phyloP scores from a whole-genome alignment of 2,797 vertebrate genomes.

The Neopelma chrysocephalum region DNA sequence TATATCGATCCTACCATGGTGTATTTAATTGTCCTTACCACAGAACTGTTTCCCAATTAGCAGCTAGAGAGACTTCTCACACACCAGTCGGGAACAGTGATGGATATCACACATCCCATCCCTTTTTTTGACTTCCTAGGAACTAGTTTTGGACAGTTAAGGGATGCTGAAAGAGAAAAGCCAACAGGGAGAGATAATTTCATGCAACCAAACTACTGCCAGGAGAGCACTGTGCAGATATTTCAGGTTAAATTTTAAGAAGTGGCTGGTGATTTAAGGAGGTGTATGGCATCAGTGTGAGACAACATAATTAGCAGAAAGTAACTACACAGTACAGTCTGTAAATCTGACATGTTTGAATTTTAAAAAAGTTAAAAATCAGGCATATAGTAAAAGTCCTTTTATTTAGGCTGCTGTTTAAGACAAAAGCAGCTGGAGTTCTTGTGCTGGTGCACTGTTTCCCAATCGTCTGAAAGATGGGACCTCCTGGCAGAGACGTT shows the following conservation, averaged over 20 bases:
- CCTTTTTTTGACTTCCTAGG: neutral
- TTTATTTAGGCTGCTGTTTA: neutral
- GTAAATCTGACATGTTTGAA: neutral
- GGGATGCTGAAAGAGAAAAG: neutral
- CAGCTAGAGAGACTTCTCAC: neutral
- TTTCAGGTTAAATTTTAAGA: neutral
- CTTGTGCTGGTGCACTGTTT: neutral
- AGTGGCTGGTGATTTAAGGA: neutral
- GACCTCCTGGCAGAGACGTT: neutral
- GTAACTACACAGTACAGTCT: neutral
- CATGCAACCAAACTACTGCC: neutral
- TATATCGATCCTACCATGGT: neutral
- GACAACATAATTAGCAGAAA: neutral
- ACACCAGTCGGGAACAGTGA: rapidly evolving
- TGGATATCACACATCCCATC: neutral
- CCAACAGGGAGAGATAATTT: neutral
- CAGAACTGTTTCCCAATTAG: neutral
- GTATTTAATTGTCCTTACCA: neutral
- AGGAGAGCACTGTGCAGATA: neutral
- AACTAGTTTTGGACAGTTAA: neutral
- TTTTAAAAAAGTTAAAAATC: neutral
- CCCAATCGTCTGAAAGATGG: neutral
- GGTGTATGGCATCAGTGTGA: neutral
- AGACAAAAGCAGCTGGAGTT: neutral
- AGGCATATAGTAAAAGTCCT: neutral